Base-by-base conservation (phyloP, 2,113 vertebrate genomes). In the Semicossyphus pulcher region DNA sequence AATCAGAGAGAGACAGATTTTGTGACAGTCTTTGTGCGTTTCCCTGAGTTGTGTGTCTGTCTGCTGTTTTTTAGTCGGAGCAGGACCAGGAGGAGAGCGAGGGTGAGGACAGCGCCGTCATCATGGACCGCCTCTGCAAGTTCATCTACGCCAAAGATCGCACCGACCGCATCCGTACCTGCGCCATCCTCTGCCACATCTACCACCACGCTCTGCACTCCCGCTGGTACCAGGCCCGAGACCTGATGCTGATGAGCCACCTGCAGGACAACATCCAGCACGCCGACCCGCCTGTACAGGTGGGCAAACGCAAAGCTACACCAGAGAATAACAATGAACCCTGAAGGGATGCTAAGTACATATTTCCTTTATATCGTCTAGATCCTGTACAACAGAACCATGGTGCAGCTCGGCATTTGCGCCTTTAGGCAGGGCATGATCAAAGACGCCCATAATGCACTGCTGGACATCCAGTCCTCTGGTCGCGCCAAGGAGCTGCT, bases 201-300 rank as follows among this genome's bases (percentile, higher is more conserved):
- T 97, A 97, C 86, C 96, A 97, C 80, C 96, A 97, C 0, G 96
- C 96, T 0, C 93, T 97, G 80, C 96, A 97, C 75, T 95, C 95
- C 11, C 96, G 96, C 85, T 97, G 96, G 96, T 97, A 95, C 92
- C 95, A 96, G 88, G 96, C 96, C 52, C 94, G 96, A 0, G 96
- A 97, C 78, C 93, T 97, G 62, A 97, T 97, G 96, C 95, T 97
- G 11, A 97, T 97, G 96, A 96, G 95, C 58, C 96, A 97, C 88
- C 92, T 97, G 14, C 96, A 97, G 72, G 96, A 97, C 88, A 97
- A 97, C 86, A 97, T 97, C 88, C 96, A 97, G 80, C 96, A 97
- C 0, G 95, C 96, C 0, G 96, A 97, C 73, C 96, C 96, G 0
- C 96, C 96, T 0, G 96, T 97, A 0, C 96, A 97, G 95, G 96